Percentiles rank a stretch among this genome's conserved stretches.
Evolutionary conservation across 2,797 vertebrate species (phyloP).

Genomic region (Natrix natrix): DNA sequence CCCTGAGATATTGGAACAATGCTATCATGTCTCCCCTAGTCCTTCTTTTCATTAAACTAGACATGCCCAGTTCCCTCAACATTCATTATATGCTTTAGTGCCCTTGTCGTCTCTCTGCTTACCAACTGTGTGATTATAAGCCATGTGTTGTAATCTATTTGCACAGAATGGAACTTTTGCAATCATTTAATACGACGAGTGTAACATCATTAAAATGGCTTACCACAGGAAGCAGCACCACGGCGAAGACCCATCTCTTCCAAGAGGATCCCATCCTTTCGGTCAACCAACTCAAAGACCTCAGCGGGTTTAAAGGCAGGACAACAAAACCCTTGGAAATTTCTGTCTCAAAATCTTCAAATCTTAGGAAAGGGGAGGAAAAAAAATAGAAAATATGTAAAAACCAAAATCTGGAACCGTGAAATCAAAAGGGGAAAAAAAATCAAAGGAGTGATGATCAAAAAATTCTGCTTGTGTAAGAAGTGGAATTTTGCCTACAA

Average conservation of each 20-base stretch:
- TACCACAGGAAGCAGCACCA: conserved; percentile 50
- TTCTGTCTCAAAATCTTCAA: conserved; percentile 3
- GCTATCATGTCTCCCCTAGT: background rate
- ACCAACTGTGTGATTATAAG: background rate
- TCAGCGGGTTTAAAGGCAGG: background rate
- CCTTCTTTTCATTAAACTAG: background rate
- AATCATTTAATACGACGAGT: background rate
- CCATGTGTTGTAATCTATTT: background rate
- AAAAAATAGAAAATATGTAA: background rate
- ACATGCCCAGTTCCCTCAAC: background rate
- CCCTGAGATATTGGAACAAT: background rate
- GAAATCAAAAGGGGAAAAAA: background rate
- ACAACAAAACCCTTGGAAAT: background rate
- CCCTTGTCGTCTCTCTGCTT: background rate
- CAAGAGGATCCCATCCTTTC: conserved; percentile 44
- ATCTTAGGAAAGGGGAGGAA: conserved; percentile 2
- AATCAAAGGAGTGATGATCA: background rate
- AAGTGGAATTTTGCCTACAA: background rate
- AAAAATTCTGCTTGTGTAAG: background rate
- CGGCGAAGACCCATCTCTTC: conserved; percentile 44
- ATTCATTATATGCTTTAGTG: background rate
- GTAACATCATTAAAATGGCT: conserved; percentile 9
- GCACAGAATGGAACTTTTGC: background rate
- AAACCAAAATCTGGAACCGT: rapidly evolving
- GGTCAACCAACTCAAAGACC: background rate